Evolutionary conservation across 2,797 vertebrate species (phyloP).

Genomic region (Enteromius fasciolatus): DNA sequence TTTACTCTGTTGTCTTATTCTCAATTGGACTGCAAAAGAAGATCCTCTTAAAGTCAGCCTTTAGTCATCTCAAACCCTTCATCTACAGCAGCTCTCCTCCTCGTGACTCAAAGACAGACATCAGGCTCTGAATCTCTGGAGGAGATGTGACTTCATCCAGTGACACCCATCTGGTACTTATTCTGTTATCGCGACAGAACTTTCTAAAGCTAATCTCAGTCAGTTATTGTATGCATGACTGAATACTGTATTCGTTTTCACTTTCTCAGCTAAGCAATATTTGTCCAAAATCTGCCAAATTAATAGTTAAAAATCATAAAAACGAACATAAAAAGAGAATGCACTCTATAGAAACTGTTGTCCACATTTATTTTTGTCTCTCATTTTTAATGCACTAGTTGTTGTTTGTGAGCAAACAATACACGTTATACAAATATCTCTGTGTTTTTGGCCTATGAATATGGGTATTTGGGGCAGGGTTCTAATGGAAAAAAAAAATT

Average conservation of each 20-base stretch:
- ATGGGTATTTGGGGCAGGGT: conserved; percentile 14
- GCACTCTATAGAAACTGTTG: conserved; percentile 12
- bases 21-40: conserved; percentile 39
- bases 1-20: conserved; percentile 36
- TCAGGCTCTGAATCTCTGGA: conserved; percentile 34
- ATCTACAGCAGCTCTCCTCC: conserved; percentile 19
- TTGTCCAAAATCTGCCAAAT: conserved; percentile 48
- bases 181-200: not conserved
- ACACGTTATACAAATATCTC: conserved; percentile 8
- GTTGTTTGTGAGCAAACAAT: conserved; percentile 36
- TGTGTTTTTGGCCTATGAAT: conserved; percentile 24
- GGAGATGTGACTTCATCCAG: conserved; percentile 32
- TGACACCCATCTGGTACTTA: conserved; percentile 18
- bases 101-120: conserved; percentile 35
- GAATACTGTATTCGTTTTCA: conserved; percentile 28
- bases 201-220: conserved; percentile 31
- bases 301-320: conserved; percentile 6
- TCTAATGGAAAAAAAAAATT: not conserved
- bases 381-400: conserved; percentile 26
- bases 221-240: conserved; percentile 53
- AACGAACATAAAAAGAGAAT: conserved; percentile 47
- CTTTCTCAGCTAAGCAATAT: conserved; percentile 57
- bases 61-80: conserved; percentile 35
- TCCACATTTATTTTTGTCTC: conserved; percentile 20
- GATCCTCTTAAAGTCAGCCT: conserved; percentile 40